Base-by-base conservation (phyloP, 2,797 vertebrate genomes). In the Pogoniulus pusillus region DNA sequence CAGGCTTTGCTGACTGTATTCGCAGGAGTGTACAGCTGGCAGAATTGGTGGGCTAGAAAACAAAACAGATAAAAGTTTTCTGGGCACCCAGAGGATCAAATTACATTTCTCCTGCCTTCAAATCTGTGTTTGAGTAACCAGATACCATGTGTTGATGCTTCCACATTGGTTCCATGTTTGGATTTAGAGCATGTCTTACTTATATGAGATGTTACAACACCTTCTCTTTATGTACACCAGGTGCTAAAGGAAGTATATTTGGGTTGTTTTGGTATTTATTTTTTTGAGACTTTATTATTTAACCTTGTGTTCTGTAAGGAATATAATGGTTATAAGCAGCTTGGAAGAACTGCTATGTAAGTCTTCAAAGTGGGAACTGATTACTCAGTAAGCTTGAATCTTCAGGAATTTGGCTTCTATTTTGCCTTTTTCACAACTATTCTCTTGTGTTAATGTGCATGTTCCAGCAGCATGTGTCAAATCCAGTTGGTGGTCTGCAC, bases 311-410 rank as follows among this genome's bases (percentile, higher is more conserved):
- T 59, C 41, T 32, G 9, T 26, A 70, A 79, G 79, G 80, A 91
- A 71, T 58, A 77, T 65, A 51, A 86, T 90, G 62, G 77, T 85
- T 94, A 41, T 30, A 82, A 86, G 82, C 54, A 55, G 49, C 30
- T 5, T 41, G 9, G 62, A 65, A 77, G 68, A 82, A 71, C 75
- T 77, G 89, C 79, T 91, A 90, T 17, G 10, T 76, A 86, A 92
- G 77, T 60, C 82, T 93, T 94, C 73, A 91, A 94, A 84, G 86
- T 37, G 63, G 81, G 91, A 90, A 91, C 53, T 90, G 79, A 90
- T 96, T 93, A 90, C 87, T 93, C 54, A 27, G 74, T 95, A 89
- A 96, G 83, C 90, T 93, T 94, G 91, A 94, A 68, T 95, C 87
- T 91, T 91, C 85, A n/a, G n/a, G n/a, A n/a, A n/a, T n/a, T n/a